phyloP scores from a whole-genome alignment of 2,888 invertebrate species.

The Xestia sexstrigata region DNA sequence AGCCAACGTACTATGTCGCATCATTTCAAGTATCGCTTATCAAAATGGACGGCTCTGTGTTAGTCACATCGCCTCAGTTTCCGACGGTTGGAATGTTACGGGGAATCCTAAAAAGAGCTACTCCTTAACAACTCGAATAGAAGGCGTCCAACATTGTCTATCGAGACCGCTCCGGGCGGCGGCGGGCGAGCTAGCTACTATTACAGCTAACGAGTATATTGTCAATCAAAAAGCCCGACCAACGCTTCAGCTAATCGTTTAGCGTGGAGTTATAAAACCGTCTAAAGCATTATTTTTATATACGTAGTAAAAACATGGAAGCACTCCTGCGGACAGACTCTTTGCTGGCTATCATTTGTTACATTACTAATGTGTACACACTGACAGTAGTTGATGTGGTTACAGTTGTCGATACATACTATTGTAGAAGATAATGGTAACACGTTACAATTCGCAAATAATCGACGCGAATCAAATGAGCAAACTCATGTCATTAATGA shows the following conservation, averaged over 20 bases:
- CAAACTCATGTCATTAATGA: conserved; percentile 63
- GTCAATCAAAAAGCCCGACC: conserved; percentile 82
- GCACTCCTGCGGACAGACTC: conserved; percentile 90
- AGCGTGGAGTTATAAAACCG: conserved; percentile 82
- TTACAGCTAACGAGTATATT: conserved; percentile 78
- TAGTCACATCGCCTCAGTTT: conserved; percentile 70
- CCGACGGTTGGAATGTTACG: conserved; percentile 51
- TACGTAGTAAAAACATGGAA: conserved; percentile 89
- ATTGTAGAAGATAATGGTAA: conserved; percentile 39
- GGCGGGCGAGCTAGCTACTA: conserved; percentile 68
- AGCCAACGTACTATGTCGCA: conserved; percentile 37
- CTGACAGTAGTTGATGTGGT: conserved; percentile 59
- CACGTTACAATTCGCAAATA: conserved; percentile 63
- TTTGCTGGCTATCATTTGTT: conserved; percentile 83
- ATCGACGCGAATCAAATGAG: conserved; percentile 65
- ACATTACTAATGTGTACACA: conserved; percentile 59
- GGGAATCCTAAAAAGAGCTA: conserved; percentile 62
- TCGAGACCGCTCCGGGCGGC: conserved; percentile 60
- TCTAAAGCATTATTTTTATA: conserved; percentile 84
- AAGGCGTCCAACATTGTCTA: conserved; percentile 59
- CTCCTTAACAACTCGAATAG: conserved; percentile 61
- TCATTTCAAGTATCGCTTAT: conserved; percentile 62
- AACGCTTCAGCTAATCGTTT: conserved; percentile 74
- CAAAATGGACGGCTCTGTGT: conserved; percentile 76
- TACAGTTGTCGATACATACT: conserved; percentile 49